These are phyloP conservation scores for Episyrphus balteatus DNA, from an alignment of 1,140 invertebrate species.

Conservation along the genomic window DNA sequence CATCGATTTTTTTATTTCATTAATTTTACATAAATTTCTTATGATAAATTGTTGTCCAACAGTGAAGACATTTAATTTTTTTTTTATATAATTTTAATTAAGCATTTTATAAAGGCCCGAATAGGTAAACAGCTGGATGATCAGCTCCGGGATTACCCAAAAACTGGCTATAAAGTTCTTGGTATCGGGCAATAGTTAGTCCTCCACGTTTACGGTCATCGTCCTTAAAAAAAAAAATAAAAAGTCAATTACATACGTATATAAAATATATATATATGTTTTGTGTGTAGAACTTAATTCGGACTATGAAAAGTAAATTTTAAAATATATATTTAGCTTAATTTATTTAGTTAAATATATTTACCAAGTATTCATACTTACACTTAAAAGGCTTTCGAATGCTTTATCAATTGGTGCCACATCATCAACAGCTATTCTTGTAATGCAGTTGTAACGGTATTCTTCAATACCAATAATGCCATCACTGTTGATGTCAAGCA, in stretches of 20 bases:
- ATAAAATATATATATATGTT: not conserved
- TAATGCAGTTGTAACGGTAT: slow-evolving; percentile 70
- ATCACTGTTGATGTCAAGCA: slow-evolving; percentile 69
- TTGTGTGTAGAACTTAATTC: too few relatives aligned
- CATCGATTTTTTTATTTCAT: too few relatives aligned
- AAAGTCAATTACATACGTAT: not conserved
- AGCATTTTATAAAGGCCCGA: slow-evolving; percentile 52
- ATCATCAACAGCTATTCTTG: slow-evolving; percentile 62
- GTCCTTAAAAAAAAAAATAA: slow-evolving; percentile 43
- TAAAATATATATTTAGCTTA: slow-evolving; percentile 2
- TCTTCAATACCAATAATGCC: slow-evolving; percentile 67
- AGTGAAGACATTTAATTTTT: slow-evolving; percentile 32
- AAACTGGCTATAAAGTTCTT: slow-evolving; percentile 72
- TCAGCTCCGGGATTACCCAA: slow-evolving; percentile 64
- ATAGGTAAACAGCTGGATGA: slow-evolving; percentile 59
- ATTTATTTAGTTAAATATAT: slow-evolving; percentile 2
- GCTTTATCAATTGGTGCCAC: slow-evolving; percentile 63
- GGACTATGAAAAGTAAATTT: not conserved
- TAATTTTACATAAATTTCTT: slow-evolving; percentile 17
- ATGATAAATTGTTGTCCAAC: slow-evolving; percentile 35
- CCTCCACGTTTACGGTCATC: slow-evolving; percentile 68
- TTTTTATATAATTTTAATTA: slow-evolving; percentile 1
- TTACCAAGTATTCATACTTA: slow-evolving; percentile 38
- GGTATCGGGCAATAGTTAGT: slow-evolving; percentile 60
- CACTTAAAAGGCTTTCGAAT: slow-evolving; percentile 62